These are phyloP conservation scores for Microctenopoma steveboyesi DNA, from an alignment of 2,797 vertebrate genomes.

Conservation along the genomic window DNA sequence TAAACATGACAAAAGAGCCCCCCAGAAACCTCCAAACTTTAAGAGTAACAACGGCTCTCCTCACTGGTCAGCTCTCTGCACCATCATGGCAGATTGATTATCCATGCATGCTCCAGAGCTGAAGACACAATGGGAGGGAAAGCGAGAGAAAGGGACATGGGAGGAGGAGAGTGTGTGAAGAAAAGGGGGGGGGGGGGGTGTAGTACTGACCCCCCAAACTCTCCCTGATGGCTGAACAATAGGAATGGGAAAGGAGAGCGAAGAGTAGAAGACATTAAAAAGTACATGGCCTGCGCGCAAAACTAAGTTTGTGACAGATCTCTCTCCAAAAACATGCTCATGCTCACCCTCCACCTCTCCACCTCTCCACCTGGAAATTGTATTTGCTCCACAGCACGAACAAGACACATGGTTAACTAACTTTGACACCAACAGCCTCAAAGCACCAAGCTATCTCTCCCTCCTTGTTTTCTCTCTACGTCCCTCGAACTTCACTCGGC, in stretches of 20 bases:
- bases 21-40: conserved; percentile 26
- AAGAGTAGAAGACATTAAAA: conserved; percentile 1
- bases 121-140: conserved; percentile 68
- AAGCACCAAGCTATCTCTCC: conserved; percentile 19
- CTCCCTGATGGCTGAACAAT: conserved; percentile 65
- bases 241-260: conserved; percentile 17
- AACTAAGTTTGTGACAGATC: conserved; percentile 24
- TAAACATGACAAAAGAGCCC: conserved; percentile 13
- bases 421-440: conserved; percentile 46
- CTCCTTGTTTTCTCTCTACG: background rate
- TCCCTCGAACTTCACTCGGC: background rate
- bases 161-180: conserved; percentile 22
- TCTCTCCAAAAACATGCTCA: conserved; percentile 36
- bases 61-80: conserved; percentile 56
- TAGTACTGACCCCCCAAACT: conserved; percentile 59
- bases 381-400: conserved; percentile 13
- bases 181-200: conserved; percentile 3
- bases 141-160: conserved; percentile 34
- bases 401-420: conserved; percentile 67
- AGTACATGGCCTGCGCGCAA: conserved; percentile 15
- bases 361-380: conserved; percentile 27
- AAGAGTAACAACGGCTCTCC: conserved; percentile 31
- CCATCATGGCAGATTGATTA: conserved; percentile 68
- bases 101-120: conserved; percentile 67
- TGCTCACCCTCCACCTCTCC: background rate